These are phyloP conservation scores for Invenusta paracnida DNA, from an alignment of 2,888 invertebrate species.

Conservation along the genomic window DNA sequence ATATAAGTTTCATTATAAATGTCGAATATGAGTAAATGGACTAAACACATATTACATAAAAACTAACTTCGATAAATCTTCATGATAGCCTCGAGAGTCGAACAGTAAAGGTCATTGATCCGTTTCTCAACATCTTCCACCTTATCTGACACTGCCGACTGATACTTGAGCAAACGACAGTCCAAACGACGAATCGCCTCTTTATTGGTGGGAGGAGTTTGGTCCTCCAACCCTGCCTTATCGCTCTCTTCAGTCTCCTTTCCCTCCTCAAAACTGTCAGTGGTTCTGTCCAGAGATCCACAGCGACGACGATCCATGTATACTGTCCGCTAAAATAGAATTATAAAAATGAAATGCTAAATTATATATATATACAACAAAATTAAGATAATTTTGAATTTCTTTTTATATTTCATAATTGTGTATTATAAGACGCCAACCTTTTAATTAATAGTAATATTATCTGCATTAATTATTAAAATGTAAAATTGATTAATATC, in stretches of 20 bases:
- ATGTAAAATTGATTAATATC: no score
- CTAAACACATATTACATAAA: no score
- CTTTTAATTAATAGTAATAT: no score
- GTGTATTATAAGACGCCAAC: no score
- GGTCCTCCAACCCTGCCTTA: not conserved
- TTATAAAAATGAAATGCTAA: no score
- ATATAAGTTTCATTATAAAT: no score
- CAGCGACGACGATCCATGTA: not conserved
- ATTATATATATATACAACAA: no score
- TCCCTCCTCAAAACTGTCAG: not conserved
- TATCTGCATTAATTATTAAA: no score
- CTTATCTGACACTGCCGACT: not conserved
- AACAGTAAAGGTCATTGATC: not conserved
- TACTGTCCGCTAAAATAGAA: no score
- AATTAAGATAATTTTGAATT: no score
- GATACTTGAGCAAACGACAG: not conserved
- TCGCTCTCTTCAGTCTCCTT: not conserved
- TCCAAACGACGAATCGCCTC: not conserved
- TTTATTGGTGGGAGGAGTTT: not conserved
- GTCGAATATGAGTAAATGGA: no score
- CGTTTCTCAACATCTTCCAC: not conserved
- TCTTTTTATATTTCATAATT: no score
- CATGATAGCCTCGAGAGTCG: not conserved
- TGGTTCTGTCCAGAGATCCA: not conserved
- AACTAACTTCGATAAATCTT: not conserved